Percentiles rank a stretch among this genome's conserved stretches.
Evolutionary conservation across 2,888 invertebrate genomes (phyloP).

Genomic region (Hydriomena furcata): DNA sequence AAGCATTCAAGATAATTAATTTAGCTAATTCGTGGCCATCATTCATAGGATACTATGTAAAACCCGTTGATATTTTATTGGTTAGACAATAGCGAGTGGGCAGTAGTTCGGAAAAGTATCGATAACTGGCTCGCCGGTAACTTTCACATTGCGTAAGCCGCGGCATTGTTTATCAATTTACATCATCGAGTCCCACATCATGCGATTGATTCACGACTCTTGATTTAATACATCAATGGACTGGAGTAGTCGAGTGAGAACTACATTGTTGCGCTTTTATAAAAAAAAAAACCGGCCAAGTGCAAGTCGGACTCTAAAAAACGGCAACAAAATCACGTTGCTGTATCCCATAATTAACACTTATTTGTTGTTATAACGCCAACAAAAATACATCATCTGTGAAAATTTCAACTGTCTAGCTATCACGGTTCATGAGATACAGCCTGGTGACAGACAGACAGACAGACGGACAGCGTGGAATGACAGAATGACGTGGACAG

Average conservation of each 20-base stretch:
- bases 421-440: too few species aligned
- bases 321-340: too few species aligned
- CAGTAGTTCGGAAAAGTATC: slow-evolving; percentile 52
- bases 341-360: too few species aligned
- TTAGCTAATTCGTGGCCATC: background rate
- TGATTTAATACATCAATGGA: slow-evolving; percentile 32
- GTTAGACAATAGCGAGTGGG: slow-evolving; percentile 38
- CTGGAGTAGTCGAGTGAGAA: slow-evolving; percentile 26
- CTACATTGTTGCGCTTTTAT: too few species aligned
- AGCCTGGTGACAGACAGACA: too few species aligned
- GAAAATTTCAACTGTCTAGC: too few species aligned
- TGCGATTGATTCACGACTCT: slow-evolving; percentile 36
- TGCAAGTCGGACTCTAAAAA: too few species aligned
- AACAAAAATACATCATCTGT: too few species aligned
- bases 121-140: slow-evolving; percentile 49
- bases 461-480: too few species aligned
- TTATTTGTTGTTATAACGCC: too few species aligned
- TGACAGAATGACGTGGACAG: too few species aligned
- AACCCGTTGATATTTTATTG: slow-evolving; percentile 16
- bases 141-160: slow-evolving; percentile 68
- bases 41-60: background rate
- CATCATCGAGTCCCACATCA: slow-evolving; percentile 51
- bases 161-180: slow-evolving; percentile 63
- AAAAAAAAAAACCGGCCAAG: too few species aligned
- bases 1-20: background rate